phyloP scores from a whole-genome alignment of 2,113 vertebrate species.

The Larimichthys polyactis region DNA sequence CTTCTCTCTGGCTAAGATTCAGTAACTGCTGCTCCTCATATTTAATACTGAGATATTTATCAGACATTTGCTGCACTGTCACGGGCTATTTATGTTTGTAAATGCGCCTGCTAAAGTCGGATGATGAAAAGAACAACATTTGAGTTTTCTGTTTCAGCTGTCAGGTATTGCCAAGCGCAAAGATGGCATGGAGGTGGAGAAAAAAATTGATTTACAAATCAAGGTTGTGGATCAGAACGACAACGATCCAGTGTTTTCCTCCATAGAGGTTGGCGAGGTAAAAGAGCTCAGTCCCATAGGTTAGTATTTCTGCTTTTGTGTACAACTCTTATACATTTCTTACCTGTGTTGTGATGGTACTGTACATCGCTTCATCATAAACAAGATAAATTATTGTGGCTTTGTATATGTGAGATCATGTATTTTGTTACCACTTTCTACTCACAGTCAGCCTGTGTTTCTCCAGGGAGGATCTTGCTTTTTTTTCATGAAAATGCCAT shows the following conservation, averaged over 20 bases:
- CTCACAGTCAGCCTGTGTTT: too few species aligned
- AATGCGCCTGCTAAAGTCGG: not conserved
- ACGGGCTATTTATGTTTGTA: too few species aligned
- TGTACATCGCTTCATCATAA: too few species aligned
- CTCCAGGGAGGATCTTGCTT: too few species aligned
- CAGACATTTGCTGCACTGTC: too few species aligned
- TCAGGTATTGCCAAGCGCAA: constrained; percentile 51
- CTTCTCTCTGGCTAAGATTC: not conserved
- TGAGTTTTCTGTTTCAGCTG: constrained; percentile 66
- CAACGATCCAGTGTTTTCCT: constrained; percentile 72
- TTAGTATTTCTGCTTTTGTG: constrained; percentile 23
- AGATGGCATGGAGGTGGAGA: constrained; percentile 50
- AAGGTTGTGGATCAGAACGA: constrained; percentile 82
- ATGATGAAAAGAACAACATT: not conserved
- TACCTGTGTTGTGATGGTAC: not conserved
- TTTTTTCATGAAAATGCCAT: too few species aligned
- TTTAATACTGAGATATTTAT: not conserved
- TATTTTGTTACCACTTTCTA: too few species aligned
- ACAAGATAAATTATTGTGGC: not conserved
- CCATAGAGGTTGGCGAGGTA: not conserved
- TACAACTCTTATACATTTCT: too few species aligned
- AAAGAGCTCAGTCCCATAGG: constrained; percentile 63
- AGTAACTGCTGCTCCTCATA: not conserved
- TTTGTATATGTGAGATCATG: too few species aligned
- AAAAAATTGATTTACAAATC: constrained; percentile 71